phyloP scores from a whole-genome alignment of 2,888 invertebrate genomes.

The Caenorhabditis japonica region DNA sequence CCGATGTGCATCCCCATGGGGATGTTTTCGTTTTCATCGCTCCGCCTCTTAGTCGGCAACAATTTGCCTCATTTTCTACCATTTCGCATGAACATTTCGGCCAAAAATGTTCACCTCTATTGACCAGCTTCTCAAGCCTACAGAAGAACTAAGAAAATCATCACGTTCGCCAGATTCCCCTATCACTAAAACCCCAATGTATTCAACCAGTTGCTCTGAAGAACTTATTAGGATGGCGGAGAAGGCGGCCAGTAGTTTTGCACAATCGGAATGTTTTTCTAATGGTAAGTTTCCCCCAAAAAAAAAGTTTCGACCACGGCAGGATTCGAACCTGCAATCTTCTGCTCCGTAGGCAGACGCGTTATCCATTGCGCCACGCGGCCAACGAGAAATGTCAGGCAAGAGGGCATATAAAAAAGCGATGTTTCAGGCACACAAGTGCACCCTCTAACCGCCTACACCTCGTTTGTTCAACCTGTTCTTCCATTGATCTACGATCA shows the following conservation, averaged over 20 bases:
- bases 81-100: too few species aligned
- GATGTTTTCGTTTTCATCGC: slow-evolving; percentile 2
- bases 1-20: slow-evolving; percentile 13
- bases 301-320: slow-evolving; percentile 55
- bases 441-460: slow-evolving; percentile 24
- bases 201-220: slow-evolving; percentile 43
- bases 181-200: slow-evolving; percentile 12
- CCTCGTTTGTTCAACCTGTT: slow-evolving; percentile 43
- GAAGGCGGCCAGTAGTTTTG: slow-evolving; percentile 19
- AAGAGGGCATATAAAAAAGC: neutral
- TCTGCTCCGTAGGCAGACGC: slow-evolving; percentile 78
- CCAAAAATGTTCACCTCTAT: slow-evolving; percentile 49
- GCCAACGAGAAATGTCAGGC: slow-evolving; percentile 1
- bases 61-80: slow-evolving; percentile 16
- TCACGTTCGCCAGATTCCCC: neutral
- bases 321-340: slow-evolving; percentile 77
- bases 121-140: slow-evolving; percentile 35
- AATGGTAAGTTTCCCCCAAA: slow-evolving; percentile 2
- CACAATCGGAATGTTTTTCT: neutral
- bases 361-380: slow-evolving; percentile 66
- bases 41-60: slow-evolving; percentile 18
- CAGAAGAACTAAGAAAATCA: neutral
- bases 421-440: slow-evolving; percentile 10
- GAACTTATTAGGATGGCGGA: slow-evolving; percentile 44
- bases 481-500: slow-evolving; percentile 66